Evolutionary conservation across 2,888 invertebrate genomes (phyloP).

Genomic region (Parelbella ahira): DNA sequence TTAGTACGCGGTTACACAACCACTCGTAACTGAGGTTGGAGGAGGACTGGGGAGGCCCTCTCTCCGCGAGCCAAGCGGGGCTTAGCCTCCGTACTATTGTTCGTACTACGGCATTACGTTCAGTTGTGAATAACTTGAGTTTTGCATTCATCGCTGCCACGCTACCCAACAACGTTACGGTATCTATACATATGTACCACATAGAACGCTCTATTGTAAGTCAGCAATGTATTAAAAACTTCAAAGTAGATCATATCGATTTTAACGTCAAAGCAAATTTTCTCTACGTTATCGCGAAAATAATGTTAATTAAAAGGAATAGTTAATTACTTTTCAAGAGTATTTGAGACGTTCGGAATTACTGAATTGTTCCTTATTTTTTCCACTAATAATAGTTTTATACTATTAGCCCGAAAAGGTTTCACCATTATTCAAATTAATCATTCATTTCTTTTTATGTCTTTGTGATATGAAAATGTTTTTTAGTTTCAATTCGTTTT

Average conservation of each 20-base stretch:
- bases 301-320: slow-evolving; percentile 15
- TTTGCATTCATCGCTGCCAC: slow-evolving; percentile 45
- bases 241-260: slow-evolving; percentile 6
- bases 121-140: slow-evolving; percentile 47
- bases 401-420: too few species aligned
- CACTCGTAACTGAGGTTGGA: slow-evolving; percentile 41
- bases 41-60: slow-evolving; percentile 65
- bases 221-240: slow-evolving; percentile 20
- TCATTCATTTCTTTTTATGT: too few species aligned
- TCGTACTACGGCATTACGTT: slow-evolving; percentile 29
- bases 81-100: slow-evolving; percentile 45
- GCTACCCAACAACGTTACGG: background rate
- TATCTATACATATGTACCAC: slow-evolving; percentile 5
- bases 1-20: slow-evolving; percentile 43
- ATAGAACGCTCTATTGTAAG: slow-evolving; percentile 1
- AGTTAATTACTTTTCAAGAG: slow-evolving; percentile 22
- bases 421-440: too few species aligned
- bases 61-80: slow-evolving; percentile 62
- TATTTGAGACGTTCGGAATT: too few species aligned
- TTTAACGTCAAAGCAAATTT: slow-evolving; percentile 1
- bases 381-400: too few species aligned
- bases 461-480: too few species aligned
- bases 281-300: slow-evolving; percentile 5
- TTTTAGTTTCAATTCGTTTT: too few species aligned
- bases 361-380: too few species aligned